Evolutionary conservation across 23 tunicate genomes (phyloP).

Genomic region (Ciona savignyi): DNA sequence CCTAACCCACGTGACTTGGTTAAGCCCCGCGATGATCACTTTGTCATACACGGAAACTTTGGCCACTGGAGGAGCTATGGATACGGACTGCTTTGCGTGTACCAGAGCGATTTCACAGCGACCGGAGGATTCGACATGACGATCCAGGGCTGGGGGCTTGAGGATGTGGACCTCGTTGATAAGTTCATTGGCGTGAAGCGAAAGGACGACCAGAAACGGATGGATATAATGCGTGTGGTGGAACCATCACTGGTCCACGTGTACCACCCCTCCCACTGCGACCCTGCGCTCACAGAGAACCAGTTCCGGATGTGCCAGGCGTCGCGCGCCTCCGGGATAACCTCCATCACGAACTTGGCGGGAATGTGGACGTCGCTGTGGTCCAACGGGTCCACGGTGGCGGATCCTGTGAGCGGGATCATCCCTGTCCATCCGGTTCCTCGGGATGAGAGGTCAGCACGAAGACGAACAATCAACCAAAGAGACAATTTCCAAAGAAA

Average conservation of each 20-base stretch:
- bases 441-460: too few relatives aligned
- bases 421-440: constrained; percentile 6
- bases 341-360: constrained; percentile 27
- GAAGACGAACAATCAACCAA: too few relatives aligned
- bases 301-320: constrained; percentile 85
- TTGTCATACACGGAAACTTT: constrained; percentile 12
- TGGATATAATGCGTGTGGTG: constrained; percentile 37
- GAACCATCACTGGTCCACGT: constrained; percentile 94
- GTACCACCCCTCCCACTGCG: constrained; percentile 82
- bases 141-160: constrained; percentile 98
- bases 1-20: constrained; percentile 1
- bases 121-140: constrained; percentile 90
- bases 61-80: constrained; percentile 97
- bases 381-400: not conserved
- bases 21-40: constrained; percentile 20
- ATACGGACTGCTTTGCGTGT: constrained; percentile 76
- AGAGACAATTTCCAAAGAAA: too few relatives aligned
- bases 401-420: constrained; percentile 21
- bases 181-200: constrained; percentile 47
- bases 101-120: constrained; percentile 63
- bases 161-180: constrained; percentile 84
- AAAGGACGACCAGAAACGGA: not conserved
- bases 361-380: constrained; percentile 19
- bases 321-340: constrained; percentile 65
- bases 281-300: constrained; percentile 40